Conservation (phyloP, 2,113 vertebrate genomes). For the Genyomyrus donnyi region DNA sequence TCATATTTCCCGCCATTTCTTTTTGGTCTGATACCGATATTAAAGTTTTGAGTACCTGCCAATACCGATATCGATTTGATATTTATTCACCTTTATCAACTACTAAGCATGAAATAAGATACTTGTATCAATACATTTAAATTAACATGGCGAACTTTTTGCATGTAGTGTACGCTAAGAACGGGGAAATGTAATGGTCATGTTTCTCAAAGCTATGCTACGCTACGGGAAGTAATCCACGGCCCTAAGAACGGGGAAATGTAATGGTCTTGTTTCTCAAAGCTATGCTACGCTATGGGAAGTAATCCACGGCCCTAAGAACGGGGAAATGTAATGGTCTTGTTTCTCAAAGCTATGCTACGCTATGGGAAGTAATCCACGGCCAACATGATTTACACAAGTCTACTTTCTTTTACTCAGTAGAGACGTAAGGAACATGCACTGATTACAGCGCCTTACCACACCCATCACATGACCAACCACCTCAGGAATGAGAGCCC, state of each 20-base stretch:
- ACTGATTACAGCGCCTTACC: too few relatives aligned
- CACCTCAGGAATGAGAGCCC: too few relatives aligned
- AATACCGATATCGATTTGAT: neutral
- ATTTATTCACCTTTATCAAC: neutral
- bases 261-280: too few relatives aligned
- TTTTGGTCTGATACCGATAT: neutral
- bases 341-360: too few relatives aligned
- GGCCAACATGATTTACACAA: neutral
- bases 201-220: neutral
- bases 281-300: neutral
- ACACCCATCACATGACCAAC: too few relatives aligned
- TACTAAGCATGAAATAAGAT: neutral
- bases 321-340: too few relatives aligned
- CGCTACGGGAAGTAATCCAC: neutral
- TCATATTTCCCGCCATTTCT: neutral
- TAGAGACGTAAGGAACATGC: too few relatives aligned
- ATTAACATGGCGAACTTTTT: neutral
- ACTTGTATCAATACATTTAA: neutral
- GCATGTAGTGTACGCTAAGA: neutral
- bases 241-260: too few relatives aligned
- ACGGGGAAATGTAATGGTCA: neutral
- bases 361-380: neutral
- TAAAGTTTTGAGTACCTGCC: neutral
- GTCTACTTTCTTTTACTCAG: neutral
- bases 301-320: neutral